Evolutionary conservation across 1,140 invertebrate species (phyloP).

Genomic region (Drosophila navojoa): DNA sequence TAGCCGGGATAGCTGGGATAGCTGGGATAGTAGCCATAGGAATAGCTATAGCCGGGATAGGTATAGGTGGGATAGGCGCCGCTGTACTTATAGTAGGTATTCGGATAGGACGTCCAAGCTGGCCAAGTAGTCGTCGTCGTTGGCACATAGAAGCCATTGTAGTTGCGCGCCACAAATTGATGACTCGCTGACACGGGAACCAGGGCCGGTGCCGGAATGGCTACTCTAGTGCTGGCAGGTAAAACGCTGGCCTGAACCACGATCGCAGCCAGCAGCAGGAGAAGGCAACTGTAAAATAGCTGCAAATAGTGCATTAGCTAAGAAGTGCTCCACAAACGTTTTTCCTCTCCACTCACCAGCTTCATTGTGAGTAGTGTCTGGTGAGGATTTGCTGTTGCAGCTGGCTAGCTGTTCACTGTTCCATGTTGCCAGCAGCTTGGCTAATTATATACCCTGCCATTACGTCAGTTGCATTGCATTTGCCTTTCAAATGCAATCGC

Average conservation of each 20-base stretch:
- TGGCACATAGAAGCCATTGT: constrained; percentile 60
- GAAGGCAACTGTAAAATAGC: constrained; percentile 39
- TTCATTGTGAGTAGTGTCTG: constrained; percentile 45
- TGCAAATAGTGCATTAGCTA: background rate
- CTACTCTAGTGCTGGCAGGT: constrained; percentile 46
- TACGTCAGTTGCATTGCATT: constrained; percentile 18
- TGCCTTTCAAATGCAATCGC: constrained; percentile 65
- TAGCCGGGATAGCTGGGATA: constrained; percentile 38
- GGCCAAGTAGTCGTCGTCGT: constrained; percentile 36
- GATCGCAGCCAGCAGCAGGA: constrained; percentile 41
- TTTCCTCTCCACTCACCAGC: constrained; percentile 34
- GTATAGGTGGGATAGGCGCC: constrained; percentile 45
- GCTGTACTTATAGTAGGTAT: constrained; percentile 55
- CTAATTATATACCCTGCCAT: constrained; percentile 41
- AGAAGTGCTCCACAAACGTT: background rate
- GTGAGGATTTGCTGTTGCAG: constrained; percentile 13
- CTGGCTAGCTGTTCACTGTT: constrained; percentile 48
- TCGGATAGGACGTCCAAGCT: constrained; percentile 45
- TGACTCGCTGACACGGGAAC: constrained; percentile 60
- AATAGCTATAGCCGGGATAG: constrained; percentile 47
- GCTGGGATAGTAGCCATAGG: constrained; percentile 56
- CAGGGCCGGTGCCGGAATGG: constrained; percentile 20
- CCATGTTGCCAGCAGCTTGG: background rate
- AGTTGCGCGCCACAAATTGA: constrained; percentile 69
- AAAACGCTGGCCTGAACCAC: constrained; percentile 37